Evolutionary conservation across 1,140 invertebrate species (phyloP).

Genomic region (Pomacea maculata): DNA sequence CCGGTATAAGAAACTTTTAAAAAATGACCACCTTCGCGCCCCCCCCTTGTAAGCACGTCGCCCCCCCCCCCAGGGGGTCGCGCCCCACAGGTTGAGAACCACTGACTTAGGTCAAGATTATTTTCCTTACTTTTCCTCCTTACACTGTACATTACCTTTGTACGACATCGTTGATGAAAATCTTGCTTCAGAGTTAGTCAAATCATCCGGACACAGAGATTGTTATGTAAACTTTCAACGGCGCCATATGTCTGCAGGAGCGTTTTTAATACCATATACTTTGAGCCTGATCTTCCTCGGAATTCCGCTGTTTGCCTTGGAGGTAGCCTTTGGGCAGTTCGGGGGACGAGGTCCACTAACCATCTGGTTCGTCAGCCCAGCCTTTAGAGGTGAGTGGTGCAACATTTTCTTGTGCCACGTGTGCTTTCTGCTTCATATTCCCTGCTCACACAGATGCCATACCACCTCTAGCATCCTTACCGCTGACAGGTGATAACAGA

Average conservation of each 20-base stretch:
- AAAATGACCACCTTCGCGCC: too few relatives aligned
- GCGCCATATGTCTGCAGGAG: slow-evolving; percentile 65
- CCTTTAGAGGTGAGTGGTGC: slow-evolving; percentile 40
- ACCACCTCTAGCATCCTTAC: too few relatives aligned
- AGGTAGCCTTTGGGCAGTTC: slow-evolving; percentile 63
- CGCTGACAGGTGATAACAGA: neutral
- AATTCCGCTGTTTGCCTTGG: slow-evolving; percentile 66
- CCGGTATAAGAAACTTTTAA: too few relatives aligned
- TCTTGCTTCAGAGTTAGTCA: neutral
- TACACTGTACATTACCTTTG: neutral
- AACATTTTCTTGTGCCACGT: too few relatives aligned
- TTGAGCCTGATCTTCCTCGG: slow-evolving; percentile 69
- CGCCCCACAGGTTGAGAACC: too few relatives aligned
- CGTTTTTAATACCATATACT: slow-evolving; percentile 69
- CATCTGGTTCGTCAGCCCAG: slow-evolving; percentile 37
- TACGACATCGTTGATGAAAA: neutral
- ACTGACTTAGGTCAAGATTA: too few relatives aligned
- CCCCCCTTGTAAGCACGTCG: too few relatives aligned
- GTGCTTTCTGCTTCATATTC: too few relatives aligned
- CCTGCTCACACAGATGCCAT: too few relatives aligned
- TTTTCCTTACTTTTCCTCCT: neutral
- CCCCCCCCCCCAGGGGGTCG: too few relatives aligned
- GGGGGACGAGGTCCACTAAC: slow-evolving; percentile 36
- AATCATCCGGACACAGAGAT: neutral
- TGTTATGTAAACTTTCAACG: neutral